Evolutionary conservation across 37 sponge, comb jelly and placozoan species (phyloP), one percentile per base, ranked within the genome.

Genomic region (Diacarnus erythraeanus): DNA sequence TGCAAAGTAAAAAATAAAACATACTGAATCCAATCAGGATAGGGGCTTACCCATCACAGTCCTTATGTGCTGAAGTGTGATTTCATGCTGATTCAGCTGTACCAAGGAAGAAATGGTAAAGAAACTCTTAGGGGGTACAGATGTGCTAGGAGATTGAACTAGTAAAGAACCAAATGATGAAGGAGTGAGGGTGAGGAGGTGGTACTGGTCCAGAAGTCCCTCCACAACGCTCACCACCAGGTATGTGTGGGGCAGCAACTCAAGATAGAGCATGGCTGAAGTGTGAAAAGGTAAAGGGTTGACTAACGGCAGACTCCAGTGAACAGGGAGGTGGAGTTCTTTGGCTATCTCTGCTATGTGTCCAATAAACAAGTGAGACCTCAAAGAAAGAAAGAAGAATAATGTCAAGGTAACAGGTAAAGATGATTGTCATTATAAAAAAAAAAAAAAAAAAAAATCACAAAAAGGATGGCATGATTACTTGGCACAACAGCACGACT

Each of bases 321-420:
- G 38, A 39, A 74, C 63, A 22, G 71, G 51, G 9, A 73, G 42
- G 27, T 77, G 73, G 38, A 59, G 65, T n/a, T 75, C 85, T 2
- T 0, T 66, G 22, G 86, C 90, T 18, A 44, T 35, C 67, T 66
- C 70, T 34, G 58, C 36, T 0, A 90, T 42, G 42, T 60, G 65
- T 23, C 59, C 69, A 18, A 86, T 42, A 25, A 80, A 86, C 33
- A 86, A 57, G 23, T 78, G 80, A 41, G 75, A 80, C 75, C 87
- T 86, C 47, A 23, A 63, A 25, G 42, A 30, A 58, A 3, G 69
- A 31, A 57, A 47, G 2, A 57, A 18, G n/a, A n/a, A n/a, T n/a
- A n/a, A n/a, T n/a, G n/a, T n/a, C n/a, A n/a, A n/a, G n/a, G n/a
- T n/a, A n/a, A n/a, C n/a, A n/a, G n/a, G n/a, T n/a, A n/a, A n/a